Conservation (phyloP, 2,797 vertebrate species). For the Sebastes taczanowskii region DNA sequence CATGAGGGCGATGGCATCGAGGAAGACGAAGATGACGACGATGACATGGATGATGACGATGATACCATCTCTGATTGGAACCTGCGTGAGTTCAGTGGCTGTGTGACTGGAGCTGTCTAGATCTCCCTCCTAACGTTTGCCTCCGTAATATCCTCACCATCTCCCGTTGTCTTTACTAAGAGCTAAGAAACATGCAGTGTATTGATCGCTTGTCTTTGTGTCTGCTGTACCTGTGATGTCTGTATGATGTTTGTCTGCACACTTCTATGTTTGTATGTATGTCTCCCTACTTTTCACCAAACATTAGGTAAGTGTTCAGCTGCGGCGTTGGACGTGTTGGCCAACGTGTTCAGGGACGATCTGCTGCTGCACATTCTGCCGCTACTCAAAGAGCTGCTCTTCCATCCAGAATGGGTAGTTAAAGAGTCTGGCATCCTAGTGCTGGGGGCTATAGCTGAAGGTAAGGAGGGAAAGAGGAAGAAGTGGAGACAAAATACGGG, state of each 20-base stretch:
- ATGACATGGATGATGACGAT: slow-evolving; percentile 94
- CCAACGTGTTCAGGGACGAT: slow-evolving; percentile 96
- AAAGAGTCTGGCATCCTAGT: slow-evolving; percentile 98
- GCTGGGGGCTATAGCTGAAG: slow-evolving; percentile 96
- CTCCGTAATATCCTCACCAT: neutral
- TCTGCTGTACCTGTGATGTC: slow-evolving; percentile 23
- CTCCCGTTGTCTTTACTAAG: neutral
- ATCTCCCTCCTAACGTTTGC: neutral
- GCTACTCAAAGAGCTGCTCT: slow-evolving; percentile 94
- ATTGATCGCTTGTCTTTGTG: slow-evolving; percentile 17
- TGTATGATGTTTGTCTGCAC: slow-evolving; percentile 40
- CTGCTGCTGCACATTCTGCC: slow-evolving; percentile 93
- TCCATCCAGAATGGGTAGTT: slow-evolving; percentile 94
- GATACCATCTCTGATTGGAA: slow-evolving; percentile 98
- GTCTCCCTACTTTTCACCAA: slow-evolving; percentile 12
- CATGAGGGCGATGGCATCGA: slow-evolving; percentile 93
- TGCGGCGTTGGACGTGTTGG: slow-evolving; percentile 93
- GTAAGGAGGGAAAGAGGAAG: slow-evolving; percentile 52
- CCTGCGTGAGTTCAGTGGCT: slow-evolving; percentile 84
- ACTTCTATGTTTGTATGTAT: slow-evolving; percentile 28
- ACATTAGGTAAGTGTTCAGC: slow-evolving; percentile 94
- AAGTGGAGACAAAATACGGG: neutral
- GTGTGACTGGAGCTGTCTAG: neutral
- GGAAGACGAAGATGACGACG: slow-evolving; percentile 90
- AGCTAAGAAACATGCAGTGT: neutral